phyloP scores from a whole-genome alignment of 2,888 invertebrate genomes.

The Steinernema scapterisci region DNA sequence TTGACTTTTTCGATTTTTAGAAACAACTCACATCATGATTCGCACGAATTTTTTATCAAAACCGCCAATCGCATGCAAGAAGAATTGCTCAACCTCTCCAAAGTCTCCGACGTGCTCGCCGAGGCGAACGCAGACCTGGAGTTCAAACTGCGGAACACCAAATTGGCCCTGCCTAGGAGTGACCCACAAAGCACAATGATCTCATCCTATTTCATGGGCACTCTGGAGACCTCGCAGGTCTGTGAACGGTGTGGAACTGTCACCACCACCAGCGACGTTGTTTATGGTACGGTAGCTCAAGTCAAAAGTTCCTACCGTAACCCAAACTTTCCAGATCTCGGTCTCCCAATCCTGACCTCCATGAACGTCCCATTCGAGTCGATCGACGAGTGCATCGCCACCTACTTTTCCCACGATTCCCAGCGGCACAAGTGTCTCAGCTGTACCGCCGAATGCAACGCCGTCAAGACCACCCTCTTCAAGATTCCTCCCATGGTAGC shows the following conservation, averaged over 20 bases:
- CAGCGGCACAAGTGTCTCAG: too few species aligned
- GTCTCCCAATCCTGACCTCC: background rate
- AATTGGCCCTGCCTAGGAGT: background rate
- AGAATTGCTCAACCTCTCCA: background rate
- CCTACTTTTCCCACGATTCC: conserved; percentile 9
- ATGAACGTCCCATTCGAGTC: background rate
- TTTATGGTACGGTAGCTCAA: background rate
- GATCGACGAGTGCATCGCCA: conserved; percentile 28
- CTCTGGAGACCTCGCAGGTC: conserved; percentile 15
- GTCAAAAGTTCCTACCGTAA: background rate
- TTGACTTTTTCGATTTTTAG: background rate
- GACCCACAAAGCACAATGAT: background rate
- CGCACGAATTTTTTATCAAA: conserved; percentile 21
- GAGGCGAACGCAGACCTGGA: background rate
- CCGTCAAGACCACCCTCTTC: conserved; percentile 14
- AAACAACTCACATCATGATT: background rate
- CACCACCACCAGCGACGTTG: background rate
- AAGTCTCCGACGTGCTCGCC: background rate
- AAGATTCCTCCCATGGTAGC: conserved; percentile 14
- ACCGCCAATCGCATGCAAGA: conserved; percentile 7
- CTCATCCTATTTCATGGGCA: conserved; percentile 2
- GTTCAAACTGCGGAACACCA: background rate
- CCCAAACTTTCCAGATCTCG: background rate
- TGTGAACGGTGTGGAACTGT: conserved; percentile 5
- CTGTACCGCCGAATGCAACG: background rate